These are phyloP conservation scores for Epizoanthus scotinus DNA, from an alignment of 92 coral and sea anemone species.

Conservation along the genomic window DNA sequence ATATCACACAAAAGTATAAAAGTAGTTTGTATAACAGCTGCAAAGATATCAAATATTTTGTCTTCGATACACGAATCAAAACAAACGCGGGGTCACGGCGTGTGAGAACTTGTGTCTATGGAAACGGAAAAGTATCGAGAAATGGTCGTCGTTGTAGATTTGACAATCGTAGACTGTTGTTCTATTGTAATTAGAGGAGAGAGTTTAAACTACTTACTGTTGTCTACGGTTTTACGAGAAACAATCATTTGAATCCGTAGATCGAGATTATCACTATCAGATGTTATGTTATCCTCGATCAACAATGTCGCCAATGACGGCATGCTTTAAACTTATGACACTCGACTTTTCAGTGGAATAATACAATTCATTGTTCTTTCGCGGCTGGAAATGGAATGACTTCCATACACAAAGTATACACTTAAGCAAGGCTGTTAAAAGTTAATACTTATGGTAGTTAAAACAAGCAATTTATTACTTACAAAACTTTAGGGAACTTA, in stretches of 20 bases:
- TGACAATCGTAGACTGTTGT: neutral
- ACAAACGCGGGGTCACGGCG: neutral
- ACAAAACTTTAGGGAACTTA: neutral
- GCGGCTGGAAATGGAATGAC: neutral
- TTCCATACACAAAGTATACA: neutral
- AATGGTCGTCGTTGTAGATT: neutral
- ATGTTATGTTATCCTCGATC: neutral
- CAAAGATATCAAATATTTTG: neutral
- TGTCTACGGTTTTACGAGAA: neutral
- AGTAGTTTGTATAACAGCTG: neutral
- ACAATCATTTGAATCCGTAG: neutral
- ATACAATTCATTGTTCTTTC: slow-evolving; percentile 9
- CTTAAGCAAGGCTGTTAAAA: slow-evolving; percentile 1
- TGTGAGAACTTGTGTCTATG: slow-evolving; percentile 16
- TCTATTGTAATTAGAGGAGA: neutral
- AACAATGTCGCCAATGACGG: neutral
- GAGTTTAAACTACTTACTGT: neutral
- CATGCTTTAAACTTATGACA: neutral
- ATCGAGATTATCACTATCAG: neutral
- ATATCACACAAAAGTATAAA: neutral
- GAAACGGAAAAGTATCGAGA: slow-evolving; percentile 7
- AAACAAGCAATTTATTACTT: neutral
- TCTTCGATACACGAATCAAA: neutral
- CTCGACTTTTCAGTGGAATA: neutral
- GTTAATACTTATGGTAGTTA: neutral